Base-by-base conservation (phyloP, 2,888 invertebrate species). In the Drosophila picticornis region DNA sequence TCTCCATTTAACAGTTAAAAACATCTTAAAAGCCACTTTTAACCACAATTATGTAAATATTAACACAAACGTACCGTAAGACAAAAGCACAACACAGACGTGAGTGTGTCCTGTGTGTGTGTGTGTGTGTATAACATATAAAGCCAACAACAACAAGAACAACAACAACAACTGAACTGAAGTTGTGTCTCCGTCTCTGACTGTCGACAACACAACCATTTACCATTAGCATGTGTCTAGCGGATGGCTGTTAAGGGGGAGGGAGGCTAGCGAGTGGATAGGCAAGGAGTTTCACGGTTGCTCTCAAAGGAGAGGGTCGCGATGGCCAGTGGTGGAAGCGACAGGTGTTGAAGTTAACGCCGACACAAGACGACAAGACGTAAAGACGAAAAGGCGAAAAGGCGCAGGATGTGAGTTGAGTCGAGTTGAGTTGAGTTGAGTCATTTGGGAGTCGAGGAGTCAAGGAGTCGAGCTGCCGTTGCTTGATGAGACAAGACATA, bases 1-100 rank as follows among this genome's bases (percentile, higher is more conserved):
- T 80, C 70, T 66, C 63, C 78, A 84, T 73, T 75, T 88, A 72
- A 56, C 87, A 80, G 88, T 83, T 90, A 85, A 90, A 88, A 86
- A 90, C 89, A 90, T 87, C 90, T 88, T 88, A 88, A 90, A 89
- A 88, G 87, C 90, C 87, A 90, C 90, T 88, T 81, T 87, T 79
- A 88, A 82, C 87, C 87, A 81, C 87, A 88, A 90, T 88, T 88
- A 90, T 88, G 88, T 80, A 89, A 88, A 88, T 90, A 86, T 90
- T 87, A 88, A 89, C 78, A 87, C 88, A 84, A 87, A 88, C 66
- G 69, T 55, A 81, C 73, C 72, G 51, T 64, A 75, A 78, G 84
- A 88, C 76, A 89, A 82, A 72, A 58, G 72, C 73, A 77, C 68
- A 82, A 62, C 57, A 60, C 34, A 52, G 27, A 46, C 48, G 34